phyloP scores from a whole-genome alignment of 2,113 vertebrate genomes.

The Sigmodon hispidus region DNA sequence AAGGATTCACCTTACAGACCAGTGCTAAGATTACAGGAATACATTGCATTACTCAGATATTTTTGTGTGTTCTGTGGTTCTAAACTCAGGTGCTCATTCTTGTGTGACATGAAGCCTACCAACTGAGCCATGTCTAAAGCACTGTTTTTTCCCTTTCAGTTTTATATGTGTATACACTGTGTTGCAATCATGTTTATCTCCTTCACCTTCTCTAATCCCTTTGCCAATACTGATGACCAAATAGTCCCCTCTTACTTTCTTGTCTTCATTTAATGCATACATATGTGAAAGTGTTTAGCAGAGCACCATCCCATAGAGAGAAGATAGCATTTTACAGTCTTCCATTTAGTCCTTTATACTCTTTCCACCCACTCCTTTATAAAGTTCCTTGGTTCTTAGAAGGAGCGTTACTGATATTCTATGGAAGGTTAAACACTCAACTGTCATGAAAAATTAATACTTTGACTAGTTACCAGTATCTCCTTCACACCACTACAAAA shows the following conservation, averaged over 20 bases:
- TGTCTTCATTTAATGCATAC: not conserved
- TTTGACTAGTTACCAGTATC: not conserved
- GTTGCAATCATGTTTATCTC: not conserved
- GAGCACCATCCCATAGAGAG: not conserved
- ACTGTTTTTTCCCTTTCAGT: not conserved
- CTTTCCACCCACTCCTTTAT: not conserved
- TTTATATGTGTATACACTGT: not conserved
- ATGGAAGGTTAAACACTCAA: not conserved
- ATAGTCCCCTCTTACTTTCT: not conserved
- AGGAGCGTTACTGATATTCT: not conserved
- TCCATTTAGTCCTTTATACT: not conserved
- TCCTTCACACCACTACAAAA: not conserved
- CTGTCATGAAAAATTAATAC: not conserved
- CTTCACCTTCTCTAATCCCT: not conserved
- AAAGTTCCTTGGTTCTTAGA: not conserved
- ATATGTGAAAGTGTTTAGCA: not conserved
- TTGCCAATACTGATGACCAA: not conserved
- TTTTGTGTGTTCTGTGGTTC: not conserved
- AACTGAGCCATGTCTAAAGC: not conserved
- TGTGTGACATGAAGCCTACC: not conserved
- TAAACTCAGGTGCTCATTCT: not conserved
- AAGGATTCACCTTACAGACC: not conserved
- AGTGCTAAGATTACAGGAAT: not conserved
- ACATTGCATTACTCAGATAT: not conserved
- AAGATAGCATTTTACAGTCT: not conserved